A percentile compares a stretch with the other conserved stretches of the same genome.
These are phyloP conservation scores for Cybosia mesomella DNA, from an alignment of 2,888 invertebrate species.

Conservation along the genomic window DNA sequence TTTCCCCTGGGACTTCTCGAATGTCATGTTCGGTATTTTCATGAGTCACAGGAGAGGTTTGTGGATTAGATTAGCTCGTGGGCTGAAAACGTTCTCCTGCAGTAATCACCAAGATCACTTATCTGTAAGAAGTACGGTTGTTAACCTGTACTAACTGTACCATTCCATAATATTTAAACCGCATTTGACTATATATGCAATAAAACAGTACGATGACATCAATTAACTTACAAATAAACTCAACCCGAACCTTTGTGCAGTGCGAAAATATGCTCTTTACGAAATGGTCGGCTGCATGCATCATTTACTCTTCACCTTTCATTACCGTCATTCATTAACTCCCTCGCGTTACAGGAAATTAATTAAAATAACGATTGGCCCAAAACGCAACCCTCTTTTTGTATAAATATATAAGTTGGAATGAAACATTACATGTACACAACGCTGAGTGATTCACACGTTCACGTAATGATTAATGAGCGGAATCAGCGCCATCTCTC, in stretches of 20 bases:
- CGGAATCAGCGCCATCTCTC: slow-evolving; percentile 60
- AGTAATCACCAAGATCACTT: background rate
- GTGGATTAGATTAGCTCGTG: no score
- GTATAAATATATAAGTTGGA: slow-evolving; percentile 19
- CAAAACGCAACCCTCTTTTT: slow-evolving; percentile 37
- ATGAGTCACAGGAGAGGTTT: no score
- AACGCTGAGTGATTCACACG: no score
- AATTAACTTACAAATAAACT: slow-evolving; percentile 2
- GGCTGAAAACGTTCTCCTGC: background rate
- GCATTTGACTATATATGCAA: background rate
- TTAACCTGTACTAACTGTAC: no score
- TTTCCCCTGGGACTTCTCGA: no score
- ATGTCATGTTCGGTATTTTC: no score
- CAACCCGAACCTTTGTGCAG: slow-evolving; percentile 5
- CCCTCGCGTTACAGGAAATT: slow-evolving; percentile 27
- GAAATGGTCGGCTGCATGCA: slow-evolving; percentile 11
- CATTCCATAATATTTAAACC: background rate
- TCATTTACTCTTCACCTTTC: slow-evolving; percentile 21
- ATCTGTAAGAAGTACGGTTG: no score
- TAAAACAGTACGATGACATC: background rate
- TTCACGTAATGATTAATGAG: slow-evolving; percentile 68
- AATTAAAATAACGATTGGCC: slow-evolving; percentile 32
- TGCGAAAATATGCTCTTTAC: background rate
- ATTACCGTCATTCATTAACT: slow-evolving; percentile 34
- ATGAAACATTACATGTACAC: slow-evolving; percentile 1